Conservation (phyloP, 2,797 vertebrate genomes). For the Peromyscus eremicus region DNA sequence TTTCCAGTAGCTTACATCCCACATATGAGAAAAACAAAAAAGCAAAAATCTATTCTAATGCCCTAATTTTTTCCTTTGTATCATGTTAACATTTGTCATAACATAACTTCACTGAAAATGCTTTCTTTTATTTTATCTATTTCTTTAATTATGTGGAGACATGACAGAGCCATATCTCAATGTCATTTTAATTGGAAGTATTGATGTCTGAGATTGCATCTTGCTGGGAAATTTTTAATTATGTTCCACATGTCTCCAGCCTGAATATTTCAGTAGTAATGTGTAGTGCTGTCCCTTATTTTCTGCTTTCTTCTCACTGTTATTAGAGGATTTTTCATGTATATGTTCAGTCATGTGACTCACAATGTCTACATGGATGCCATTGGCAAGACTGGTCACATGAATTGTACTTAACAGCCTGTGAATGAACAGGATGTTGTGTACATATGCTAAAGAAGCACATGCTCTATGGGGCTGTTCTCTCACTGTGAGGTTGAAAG, state of each 20-base stretch:
- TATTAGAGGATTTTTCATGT: not conserved
- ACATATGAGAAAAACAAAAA: not conserved
- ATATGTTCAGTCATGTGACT: not conserved
- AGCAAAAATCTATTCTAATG: not conserved
- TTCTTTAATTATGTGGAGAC: constrained; percentile 85
- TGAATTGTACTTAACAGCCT: not conserved
- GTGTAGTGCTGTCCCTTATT: not conserved
- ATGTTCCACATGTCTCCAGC: constrained; percentile 77
- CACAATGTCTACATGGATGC: not conserved
- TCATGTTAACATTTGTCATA: constrained; percentile 60
- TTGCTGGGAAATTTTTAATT: constrained; percentile 82
- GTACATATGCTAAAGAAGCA: not conserved
- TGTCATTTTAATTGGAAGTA: constrained; percentile 85
- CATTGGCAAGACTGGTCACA: not conserved
- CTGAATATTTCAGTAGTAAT: constrained; percentile 72
- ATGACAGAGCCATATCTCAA: constrained; percentile 80
- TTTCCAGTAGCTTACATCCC: not conserved
- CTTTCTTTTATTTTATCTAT: constrained; percentile 82
- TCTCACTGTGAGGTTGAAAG: not conserved
- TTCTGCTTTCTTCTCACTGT: not conserved
- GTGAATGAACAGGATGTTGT: not conserved
- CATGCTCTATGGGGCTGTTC: not conserved
- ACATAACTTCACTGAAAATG: constrained; percentile 66
- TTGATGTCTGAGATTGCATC: constrained; percentile 84
- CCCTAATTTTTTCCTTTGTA: constrained; percentile 29